These are phyloP conservation scores for Biston betularia DNA, from an alignment of 2,888 invertebrate species.

Conservation along the genomic window DNA sequence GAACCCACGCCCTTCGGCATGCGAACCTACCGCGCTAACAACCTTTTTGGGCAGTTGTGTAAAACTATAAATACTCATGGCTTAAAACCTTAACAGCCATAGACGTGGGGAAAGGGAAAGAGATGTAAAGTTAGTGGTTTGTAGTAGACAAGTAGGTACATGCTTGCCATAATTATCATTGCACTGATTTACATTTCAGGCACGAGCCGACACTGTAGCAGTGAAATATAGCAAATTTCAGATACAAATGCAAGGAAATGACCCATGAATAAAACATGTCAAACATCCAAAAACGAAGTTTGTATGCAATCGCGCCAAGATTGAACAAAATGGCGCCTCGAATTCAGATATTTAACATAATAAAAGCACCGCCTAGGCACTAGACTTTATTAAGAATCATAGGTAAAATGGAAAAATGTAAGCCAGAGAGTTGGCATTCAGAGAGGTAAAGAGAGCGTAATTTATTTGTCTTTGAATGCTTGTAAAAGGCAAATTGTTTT, in stretches of 20 bases:
- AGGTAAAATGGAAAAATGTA: not conserved
- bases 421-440: not conserved
- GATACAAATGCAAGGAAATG: conserved; percentile 20
- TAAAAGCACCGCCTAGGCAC: conserved; percentile 15
- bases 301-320: conserved; percentile 10
- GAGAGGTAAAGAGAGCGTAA: not conserved
- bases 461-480: not conserved
- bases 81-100: too few relatives aligned
- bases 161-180: not conserved
- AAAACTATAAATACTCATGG: too few relatives aligned
- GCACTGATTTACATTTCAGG: conserved; percentile 8
- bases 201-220: conserved; percentile 8
- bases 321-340: conserved; percentile 7
- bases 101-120: too few relatives aligned
- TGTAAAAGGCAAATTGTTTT: too few relatives aligned
- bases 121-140: too few relatives aligned
- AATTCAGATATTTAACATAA: conserved; percentile 15
- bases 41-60: too few relatives aligned
- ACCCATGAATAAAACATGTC: conserved; percentile 24
- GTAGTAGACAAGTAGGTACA: too few relatives aligned
- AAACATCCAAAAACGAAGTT: conserved; percentile 13
- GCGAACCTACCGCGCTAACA: too few relatives aligned
- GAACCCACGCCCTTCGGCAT: too few relatives aligned
- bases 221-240: conserved; percentile 4
- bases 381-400: not conserved